A percentile compares a stretch with the other conserved stretches of the same genome.
phyloP scores from a whole-genome alignment of 2,888 invertebrate species.

The Periphyllus acericola region DNA sequence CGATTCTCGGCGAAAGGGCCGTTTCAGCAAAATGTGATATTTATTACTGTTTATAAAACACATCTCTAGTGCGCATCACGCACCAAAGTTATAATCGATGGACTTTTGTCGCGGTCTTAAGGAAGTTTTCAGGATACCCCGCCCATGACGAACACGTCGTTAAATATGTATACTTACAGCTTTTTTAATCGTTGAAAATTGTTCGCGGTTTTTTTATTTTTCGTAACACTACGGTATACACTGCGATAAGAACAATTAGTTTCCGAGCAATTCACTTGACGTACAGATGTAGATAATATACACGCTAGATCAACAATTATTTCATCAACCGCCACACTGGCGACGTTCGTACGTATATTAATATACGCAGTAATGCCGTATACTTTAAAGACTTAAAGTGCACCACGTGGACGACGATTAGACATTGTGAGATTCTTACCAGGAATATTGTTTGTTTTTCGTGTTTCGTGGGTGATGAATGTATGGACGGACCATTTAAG shows the following conservation, averaged over 20 bases:
- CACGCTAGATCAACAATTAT: not conserved
- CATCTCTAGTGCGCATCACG: no score
- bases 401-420: not conserved
- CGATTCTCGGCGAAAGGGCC: no score
- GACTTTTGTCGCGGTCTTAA: no score
- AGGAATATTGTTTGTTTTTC: not conserved
- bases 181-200: not conserved
- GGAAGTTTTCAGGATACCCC: no score
- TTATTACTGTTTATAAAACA: no score
- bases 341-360: not conserved
- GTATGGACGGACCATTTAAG: not conserved
- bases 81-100: no score
- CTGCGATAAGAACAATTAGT: not conserved
- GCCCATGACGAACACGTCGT: no score
- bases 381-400: no score
- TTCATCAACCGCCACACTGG: not conserved
- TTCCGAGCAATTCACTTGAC: not conserved
- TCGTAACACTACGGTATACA: not conserved
- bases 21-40: no score
- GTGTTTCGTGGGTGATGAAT: not conserved
- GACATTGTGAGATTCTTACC: not conserved
- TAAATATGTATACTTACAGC: not conserved
- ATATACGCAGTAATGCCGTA: no score
- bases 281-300: not conserved
- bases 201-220: not conserved